Percentiles rank a stretch among this genome's conserved stretches.
Evolutionary conservation across 2,888 invertebrate genomes (phyloP).

Genomic region (Ametastegia equiseti): DNA sequence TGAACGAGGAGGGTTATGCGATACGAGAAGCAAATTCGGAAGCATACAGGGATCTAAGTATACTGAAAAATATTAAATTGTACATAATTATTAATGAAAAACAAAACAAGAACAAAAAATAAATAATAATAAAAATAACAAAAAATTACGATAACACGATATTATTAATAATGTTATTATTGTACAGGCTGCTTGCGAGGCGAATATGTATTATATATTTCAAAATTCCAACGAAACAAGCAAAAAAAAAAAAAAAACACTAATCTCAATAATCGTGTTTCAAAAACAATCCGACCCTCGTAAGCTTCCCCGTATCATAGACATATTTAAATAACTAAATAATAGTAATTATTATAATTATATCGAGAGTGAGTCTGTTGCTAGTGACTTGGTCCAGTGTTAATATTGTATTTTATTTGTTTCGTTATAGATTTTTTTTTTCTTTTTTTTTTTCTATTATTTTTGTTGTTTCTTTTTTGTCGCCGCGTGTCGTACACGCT

Average conservation of each 20-base stretch:
- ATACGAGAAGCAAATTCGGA: slow-evolving; percentile 74
- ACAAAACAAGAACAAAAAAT: not conserved
- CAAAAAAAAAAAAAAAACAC: not conserved
- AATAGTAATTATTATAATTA: slow-evolving; percentile 63
- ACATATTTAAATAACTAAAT: slow-evolving; percentile 63
- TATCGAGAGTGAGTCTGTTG: slow-evolving; percentile 72
- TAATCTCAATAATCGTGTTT: not conserved
- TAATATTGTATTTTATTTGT: slow-evolving; percentile 76
- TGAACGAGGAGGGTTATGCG: slow-evolving; percentile 60
- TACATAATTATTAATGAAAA: slow-evolving; percentile 69
- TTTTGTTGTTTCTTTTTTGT: slow-evolving; percentile 68
- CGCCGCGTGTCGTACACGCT: slow-evolving; percentile 74
- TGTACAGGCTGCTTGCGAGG: slow-evolving; percentile 36
- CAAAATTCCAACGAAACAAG: not conserved
- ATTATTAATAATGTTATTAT: slow-evolving; percentile 69
- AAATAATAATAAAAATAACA: not conserved
- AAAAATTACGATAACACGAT: slow-evolving; percentile 62
- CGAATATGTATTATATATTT: not conserved
- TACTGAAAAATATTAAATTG: slow-evolving; percentile 63
- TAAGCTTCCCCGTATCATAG: slow-evolving; percentile 45
- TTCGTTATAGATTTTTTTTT: slow-evolving; percentile 71
- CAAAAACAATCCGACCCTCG: not conserved
- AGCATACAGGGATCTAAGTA: slow-evolving; percentile 74
- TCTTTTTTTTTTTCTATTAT: slow-evolving; percentile 69
- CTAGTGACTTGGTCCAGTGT: slow-evolving; percentile 74